Percentiles rank a stretch among this genome's conserved stretches.
These are phyloP conservation scores for Notothenia rossii DNA, from an alignment of 2,113 vertebrate genomes.

Conservation along the genomic window DNA sequence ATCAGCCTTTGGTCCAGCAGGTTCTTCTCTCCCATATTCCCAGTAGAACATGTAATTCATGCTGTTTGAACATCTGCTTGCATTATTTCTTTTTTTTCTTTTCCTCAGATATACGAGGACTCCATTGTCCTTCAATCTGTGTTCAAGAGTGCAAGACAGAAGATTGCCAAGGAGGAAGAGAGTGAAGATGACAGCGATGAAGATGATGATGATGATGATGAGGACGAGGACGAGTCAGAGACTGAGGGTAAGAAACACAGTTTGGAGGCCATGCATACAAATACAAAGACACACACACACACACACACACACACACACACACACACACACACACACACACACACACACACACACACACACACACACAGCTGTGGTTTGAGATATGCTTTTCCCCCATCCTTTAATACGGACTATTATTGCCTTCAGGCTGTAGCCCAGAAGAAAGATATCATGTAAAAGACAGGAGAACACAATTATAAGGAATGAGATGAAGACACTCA, in stretches of 20 bases:
- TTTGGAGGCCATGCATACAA: neutral
- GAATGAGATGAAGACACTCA: no score
- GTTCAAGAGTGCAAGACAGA: constrained; percentile 96
- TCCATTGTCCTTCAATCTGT: constrained; percentile 98
- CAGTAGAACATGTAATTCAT: neutral
- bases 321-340: neutral
- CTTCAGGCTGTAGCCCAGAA: neutral
- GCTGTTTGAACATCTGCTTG: neutral
- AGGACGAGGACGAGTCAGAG: constrained; percentile 87
- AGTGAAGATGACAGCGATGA: constrained; percentile 95
- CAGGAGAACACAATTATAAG: neutral
- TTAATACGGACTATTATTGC: neutral
- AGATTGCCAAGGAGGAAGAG: constrained; percentile 96
- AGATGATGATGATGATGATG: constrained; percentile 84
- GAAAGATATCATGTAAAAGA: neutral
- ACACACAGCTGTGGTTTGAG: neutral
- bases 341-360: neutral
- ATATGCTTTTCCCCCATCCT: neutral
- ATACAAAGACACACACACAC: neutral
- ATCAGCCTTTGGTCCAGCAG: no score
- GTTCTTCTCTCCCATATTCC: neutral
- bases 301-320: neutral
- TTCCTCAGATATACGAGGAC: constrained; percentile 94
- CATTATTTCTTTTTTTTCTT: neutral
- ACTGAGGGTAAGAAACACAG: constrained; percentile 85